Evolutionary conservation across 2,113 vertebrate genomes (phyloP).

Genomic region (Bos indicus): DNA sequence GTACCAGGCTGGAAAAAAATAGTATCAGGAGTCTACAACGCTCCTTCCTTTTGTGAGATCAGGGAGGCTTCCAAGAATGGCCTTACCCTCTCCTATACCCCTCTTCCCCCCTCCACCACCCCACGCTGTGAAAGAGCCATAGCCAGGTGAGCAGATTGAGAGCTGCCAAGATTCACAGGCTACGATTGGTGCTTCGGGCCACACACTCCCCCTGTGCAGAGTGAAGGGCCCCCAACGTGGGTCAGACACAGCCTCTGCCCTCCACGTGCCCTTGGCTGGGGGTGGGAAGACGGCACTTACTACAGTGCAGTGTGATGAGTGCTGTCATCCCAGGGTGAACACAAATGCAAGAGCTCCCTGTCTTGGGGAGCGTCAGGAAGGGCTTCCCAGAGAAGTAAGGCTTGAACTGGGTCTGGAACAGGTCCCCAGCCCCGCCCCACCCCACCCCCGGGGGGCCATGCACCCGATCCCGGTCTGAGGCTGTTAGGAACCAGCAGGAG

Average conservation of each 20-base stretch:
- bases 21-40: background rate
- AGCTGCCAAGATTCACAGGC: background rate
- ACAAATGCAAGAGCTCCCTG: background rate
- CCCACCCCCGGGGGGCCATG: background rate
- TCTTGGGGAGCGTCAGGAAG: background rate
- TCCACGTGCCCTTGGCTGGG: background rate
- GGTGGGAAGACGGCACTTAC: background rate
- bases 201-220: background rate
- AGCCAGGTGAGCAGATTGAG: background rate
- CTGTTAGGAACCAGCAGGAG: background rate
- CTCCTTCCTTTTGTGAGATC: background rate
- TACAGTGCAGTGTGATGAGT: background rate
- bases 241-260: background rate
- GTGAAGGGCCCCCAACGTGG: background rate
- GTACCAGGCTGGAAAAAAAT: background rate
- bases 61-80: background rate
- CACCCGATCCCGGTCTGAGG: background rate
- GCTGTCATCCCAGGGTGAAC: background rate
- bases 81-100: background rate
- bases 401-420: background rate
- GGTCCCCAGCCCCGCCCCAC: background rate
- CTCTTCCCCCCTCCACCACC: rapidly evolving
- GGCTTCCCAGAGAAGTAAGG: background rate
- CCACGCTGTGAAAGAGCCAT: background rate
- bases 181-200: background rate